Conservation (phyloP, 2,797 vertebrate species). For the Balearica regulorum region DNA sequence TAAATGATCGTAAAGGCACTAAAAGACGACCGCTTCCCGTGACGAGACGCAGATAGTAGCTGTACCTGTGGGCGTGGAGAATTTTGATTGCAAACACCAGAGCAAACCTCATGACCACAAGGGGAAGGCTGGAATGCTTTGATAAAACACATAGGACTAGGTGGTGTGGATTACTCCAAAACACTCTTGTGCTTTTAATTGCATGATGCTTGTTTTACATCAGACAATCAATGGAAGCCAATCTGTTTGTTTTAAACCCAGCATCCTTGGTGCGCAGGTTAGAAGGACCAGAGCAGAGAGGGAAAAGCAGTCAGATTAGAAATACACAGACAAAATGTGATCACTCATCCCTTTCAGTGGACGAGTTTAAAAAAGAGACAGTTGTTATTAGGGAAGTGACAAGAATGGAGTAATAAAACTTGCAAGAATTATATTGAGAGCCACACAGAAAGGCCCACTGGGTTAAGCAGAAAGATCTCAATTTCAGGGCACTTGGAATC, state of each 20-base stretch:
- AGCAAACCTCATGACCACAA: background rate
- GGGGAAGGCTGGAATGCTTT: background rate
- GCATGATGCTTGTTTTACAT: background rate
- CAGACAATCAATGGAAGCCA: background rate
- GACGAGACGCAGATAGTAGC: background rate
- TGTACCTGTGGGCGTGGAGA: background rate
- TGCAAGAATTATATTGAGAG: background rate
- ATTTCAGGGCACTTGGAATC: background rate
- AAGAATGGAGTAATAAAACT: background rate
- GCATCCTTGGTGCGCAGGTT: background rate
- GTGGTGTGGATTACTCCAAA: background rate
- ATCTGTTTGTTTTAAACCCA: background rate
- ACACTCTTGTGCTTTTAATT: background rate
- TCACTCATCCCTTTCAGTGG: background rate
- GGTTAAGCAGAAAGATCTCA: background rate
- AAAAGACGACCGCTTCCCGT: background rate
- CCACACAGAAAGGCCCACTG: background rate
- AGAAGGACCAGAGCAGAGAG: background rate
- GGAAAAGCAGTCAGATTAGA: background rate
- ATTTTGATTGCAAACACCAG: background rate
- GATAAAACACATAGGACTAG: background rate
- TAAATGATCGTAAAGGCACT: accelerated
- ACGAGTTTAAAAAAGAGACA: background rate
- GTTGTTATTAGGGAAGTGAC: background rate
- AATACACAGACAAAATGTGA: background rate